Conservation (phyloP, 2,113 vertebrate species). For the Pogona vitticeps region DNA sequence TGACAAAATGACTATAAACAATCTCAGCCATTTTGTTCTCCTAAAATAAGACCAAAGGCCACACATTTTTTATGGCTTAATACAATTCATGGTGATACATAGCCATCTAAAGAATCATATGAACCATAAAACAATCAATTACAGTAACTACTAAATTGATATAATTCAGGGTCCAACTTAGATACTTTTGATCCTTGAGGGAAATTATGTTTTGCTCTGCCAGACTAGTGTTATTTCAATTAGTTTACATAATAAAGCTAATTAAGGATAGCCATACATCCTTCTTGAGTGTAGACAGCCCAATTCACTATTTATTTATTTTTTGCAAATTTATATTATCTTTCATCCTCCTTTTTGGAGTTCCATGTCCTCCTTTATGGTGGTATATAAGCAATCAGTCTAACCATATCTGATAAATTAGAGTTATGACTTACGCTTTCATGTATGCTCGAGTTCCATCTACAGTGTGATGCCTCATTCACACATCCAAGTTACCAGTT, state of each 20-base stretch:
- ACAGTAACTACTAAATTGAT: background rate
- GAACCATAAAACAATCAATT: background rate
- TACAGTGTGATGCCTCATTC: background rate
- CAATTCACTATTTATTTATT: no score
- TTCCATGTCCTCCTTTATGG: no score
- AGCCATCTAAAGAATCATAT: background rate
- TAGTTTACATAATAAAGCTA: no score
- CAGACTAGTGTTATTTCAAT: background rate
- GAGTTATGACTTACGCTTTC: no score
- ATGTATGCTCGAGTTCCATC: background rate
- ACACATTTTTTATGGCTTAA: background rate
- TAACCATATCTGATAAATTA: background rate
- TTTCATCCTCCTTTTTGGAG: no score
- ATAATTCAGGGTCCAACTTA: background rate
- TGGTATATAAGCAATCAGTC: no score
- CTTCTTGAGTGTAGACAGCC: no score
- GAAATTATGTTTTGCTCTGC: background rate
- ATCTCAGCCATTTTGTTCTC: constrained; percentile 46
- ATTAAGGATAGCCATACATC: no score
- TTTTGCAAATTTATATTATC: no score
- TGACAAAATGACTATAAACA: constrained; percentile 39
- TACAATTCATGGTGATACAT: background rate
- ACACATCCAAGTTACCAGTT: background rate
- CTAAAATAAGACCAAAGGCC: constrained; percentile 35
- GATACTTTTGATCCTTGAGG: background rate